phyloP scores from a whole-genome alignment of 2,888 invertebrate species.

The Ypsolopha scabrella region DNA sequence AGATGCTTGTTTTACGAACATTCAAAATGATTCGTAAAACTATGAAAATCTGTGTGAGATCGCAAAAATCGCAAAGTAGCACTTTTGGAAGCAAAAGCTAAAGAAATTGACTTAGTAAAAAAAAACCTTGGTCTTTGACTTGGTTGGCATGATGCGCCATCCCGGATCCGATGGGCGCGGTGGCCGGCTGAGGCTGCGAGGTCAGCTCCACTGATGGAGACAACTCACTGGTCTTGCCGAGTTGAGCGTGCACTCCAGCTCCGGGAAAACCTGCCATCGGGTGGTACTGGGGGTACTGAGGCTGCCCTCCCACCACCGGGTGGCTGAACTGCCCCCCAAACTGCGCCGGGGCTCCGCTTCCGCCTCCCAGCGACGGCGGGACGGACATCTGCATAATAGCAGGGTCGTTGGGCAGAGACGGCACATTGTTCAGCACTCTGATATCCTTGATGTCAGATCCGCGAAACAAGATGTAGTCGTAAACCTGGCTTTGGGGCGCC shows the following conservation, averaged over 20 bases:
- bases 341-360: conserved; percentile 71
- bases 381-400: conserved; percentile 95
- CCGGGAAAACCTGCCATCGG: conserved; percentile 66
- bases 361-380: conserved; percentile 76
- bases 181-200: conserved; percentile 37
- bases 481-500: conserved; percentile 96
- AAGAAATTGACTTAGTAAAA: conserved; percentile 26
- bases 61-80: conserved; percentile 60
- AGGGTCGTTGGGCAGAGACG: conserved; percentile 93
- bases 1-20: neutral
- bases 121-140: conserved; percentile 71
- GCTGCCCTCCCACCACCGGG: conserved; percentile 74
- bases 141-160: conserved; percentile 56
- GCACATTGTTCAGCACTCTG: conserved; percentile 91
- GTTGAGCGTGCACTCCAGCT: conserved; percentile 45
- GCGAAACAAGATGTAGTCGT: conserved; percentile 98
- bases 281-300: conserved; percentile 57
- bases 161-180: conserved; percentile 59
- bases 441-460: conserved; percentile 99
- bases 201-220: conserved; percentile 53
- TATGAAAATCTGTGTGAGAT: conserved; percentile 21
- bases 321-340: conserved; percentile 75
- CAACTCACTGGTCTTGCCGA: conserved; percentile 69
- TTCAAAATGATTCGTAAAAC: too few relatives aligned
- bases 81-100: conserved; percentile 43